Conservation (phyloP, 2,888 invertebrate species). For the Acrobasis repandana region DNA sequence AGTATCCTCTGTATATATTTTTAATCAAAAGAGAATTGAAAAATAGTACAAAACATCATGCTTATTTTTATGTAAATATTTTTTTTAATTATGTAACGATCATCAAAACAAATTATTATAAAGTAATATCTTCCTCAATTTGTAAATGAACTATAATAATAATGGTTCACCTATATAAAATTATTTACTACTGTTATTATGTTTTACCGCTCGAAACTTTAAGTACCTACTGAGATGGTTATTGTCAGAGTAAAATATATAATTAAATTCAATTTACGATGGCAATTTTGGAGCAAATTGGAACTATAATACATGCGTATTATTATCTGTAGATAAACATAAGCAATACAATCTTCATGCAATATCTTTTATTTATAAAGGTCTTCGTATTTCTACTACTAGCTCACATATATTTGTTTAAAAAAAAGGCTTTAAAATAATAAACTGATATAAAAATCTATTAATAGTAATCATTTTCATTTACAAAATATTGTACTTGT, state of each 20-base stretch:
- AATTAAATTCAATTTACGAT: conserved; percentile 10
- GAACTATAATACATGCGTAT: neutral
- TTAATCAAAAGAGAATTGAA: too few relatives aligned
- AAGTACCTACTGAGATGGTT: neutral
- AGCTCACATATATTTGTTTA: too few relatives aligned
- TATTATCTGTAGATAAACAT: neutral
- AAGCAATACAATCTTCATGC: neutral
- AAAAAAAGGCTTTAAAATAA: too few relatives aligned
- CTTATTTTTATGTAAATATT: too few relatives aligned
- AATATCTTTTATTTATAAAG: neutral
- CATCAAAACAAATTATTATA: too few relatives aligned
- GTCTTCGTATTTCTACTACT: neutral
- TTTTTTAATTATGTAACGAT: too few relatives aligned
- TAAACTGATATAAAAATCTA: too few relatives aligned
- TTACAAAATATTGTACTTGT: too few relatives aligned
- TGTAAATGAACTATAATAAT: neutral
- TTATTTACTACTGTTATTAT: conserved; percentile 16
- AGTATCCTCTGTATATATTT: too few relatives aligned
- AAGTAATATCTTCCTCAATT: neutral
- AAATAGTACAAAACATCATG: too few relatives aligned
- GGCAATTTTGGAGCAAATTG: conserved; percentile 5
- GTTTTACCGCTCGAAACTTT: conserved; percentile 5
- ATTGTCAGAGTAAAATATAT: conserved; percentile 7
- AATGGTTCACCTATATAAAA: conserved; percentile 1
- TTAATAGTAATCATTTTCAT: too few relatives aligned